Evolutionary conservation across 1,140 invertebrate species (phyloP).

Genomic region (Drosophila tropicalis): DNA sequence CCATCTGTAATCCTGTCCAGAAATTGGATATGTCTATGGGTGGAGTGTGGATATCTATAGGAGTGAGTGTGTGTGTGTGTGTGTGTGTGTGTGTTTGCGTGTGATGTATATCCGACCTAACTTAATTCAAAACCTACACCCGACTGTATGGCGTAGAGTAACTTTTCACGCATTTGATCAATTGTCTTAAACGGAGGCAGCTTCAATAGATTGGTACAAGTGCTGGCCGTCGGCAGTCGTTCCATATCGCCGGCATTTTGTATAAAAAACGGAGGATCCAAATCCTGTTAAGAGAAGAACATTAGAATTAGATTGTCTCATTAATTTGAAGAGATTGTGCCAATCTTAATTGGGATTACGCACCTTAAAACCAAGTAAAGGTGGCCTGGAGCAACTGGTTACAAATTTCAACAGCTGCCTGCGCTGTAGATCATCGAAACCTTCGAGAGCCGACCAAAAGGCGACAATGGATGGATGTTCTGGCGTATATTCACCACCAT

Average conservation of each 20-base stretch:
- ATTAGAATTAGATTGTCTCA: neutral
- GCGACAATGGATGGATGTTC: slow-evolving; percentile 90
- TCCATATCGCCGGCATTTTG: slow-evolving; percentile 94
- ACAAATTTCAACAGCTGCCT: slow-evolving; percentile 97
- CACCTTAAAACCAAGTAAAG: slow-evolving; percentile 98
- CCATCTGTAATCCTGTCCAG: slow-evolving; percentile 17
- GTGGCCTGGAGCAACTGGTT: slow-evolving; percentile 98
- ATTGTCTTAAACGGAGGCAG: slow-evolving; percentile 94
- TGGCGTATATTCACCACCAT: slow-evolving; percentile 91
- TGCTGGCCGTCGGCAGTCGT: slow-evolving; percentile 96
- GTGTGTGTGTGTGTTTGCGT: slow-evolving; percentile 50
- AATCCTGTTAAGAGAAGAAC: slow-evolving; percentile 86
- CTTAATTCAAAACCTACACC: slow-evolving; percentile 98
- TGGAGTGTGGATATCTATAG: slow-evolving; percentile 43
- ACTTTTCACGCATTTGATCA: slow-evolving; percentile 90
- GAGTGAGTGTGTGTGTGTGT: slow-evolving; percentile 39
- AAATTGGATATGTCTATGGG: slow-evolving; percentile 27
- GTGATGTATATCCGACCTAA: slow-evolving; percentile 83
- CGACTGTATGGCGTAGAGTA: slow-evolving; percentile 97
- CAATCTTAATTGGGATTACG: neutral
- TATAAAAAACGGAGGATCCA: slow-evolving; percentile 97
- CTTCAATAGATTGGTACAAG: slow-evolving; percentile 99
- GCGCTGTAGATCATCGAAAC: slow-evolving; percentile 93
- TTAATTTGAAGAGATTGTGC: no score
- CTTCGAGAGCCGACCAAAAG: slow-evolving; percentile 94